Base-by-base conservation (phyloP, 2,797 vertebrate genomes). In the Chloroceryle amazona region DNA sequence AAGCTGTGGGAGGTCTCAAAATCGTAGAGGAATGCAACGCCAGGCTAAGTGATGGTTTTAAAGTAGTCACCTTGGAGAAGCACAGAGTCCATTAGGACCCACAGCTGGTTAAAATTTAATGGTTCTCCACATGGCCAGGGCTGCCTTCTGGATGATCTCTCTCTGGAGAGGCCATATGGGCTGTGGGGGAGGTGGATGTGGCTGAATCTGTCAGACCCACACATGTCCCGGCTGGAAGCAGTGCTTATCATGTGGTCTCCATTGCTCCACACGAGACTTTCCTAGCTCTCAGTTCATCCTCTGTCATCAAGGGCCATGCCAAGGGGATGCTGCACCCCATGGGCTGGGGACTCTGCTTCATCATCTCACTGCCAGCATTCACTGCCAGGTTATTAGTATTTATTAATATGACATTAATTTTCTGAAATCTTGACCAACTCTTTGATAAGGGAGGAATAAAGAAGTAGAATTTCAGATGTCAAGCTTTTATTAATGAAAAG, bases 381-480 rank as follows among this genome's bases (percentile, higher is more conserved):
- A 72, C 96, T 90, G 85, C 25, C 37, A 10, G 73, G 60, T 86
- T 80, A 89, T 92, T 97, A 95, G 83, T 76, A 95, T 93, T 98
- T 96, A 96, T 97, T 97, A 95, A 88, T 94, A 90, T 23, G 52
- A 96, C 97, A 97, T 96, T 97, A 92, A 97, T 98, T 98, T 94
- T 90, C 95, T 90, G 86, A 86, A 95, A 95, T 97, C 95, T 86
- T 96, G 96, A 95, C 93, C 95, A 94, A 96, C 75, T 91, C 96
- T 96, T 97, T 79, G 95, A 94, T 87, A 95, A 94, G 94, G 93
- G 94, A 95, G 97, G 94, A 88, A 96, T 95, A 93, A 94, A 97
- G 96, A 93, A 93, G 90, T 91, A 61, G 83, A 95, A 98, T 98
- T 98, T 98, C 94, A 97, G 98, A 98, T 97, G 95, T 96, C 97